Conservation (phyloP, 1,140 invertebrate species). For the Goniozus legneri region DNA sequence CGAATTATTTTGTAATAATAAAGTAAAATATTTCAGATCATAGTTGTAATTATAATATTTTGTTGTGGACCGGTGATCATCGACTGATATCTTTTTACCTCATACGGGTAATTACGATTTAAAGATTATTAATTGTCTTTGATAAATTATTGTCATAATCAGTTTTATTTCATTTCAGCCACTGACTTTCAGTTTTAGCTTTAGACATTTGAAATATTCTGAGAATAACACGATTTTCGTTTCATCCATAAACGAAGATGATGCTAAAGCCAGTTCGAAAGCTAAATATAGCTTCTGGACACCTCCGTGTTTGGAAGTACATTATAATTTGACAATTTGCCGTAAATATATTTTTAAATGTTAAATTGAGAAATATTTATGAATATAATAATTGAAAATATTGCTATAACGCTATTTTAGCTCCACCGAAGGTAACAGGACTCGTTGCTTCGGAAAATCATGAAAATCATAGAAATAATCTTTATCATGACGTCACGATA, state of each 20-base stretch:
- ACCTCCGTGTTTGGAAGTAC: slow-evolving; percentile 39
- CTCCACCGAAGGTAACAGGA: slow-evolving; percentile 33
- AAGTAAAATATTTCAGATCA: slow-evolving; percentile 31
- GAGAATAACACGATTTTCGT: slow-evolving; percentile 32
- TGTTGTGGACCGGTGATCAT: slow-evolving; percentile 22
- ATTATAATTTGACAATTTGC: slow-evolving; percentile 38
- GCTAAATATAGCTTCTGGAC: slow-evolving; percentile 28
- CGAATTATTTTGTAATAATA: neutral
- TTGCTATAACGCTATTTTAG: slow-evolving; percentile 19
- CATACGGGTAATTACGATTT: slow-evolving; percentile 24
- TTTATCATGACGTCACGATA: slow-evolving; percentile 34
- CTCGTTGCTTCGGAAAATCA: slow-evolving; percentile 8
- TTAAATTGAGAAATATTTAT: neutral
- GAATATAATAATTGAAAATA: neutral
- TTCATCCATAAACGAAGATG: slow-evolving; percentile 19
- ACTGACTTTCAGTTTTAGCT: slow-evolving; percentile 18
- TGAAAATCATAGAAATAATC: neutral
- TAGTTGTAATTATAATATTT: slow-evolving; percentile 39
- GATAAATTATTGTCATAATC: neutral
- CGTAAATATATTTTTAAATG: slow-evolving; percentile 18
- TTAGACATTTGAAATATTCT: slow-evolving; percentile 24
- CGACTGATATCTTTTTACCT: slow-evolving; percentile 17
- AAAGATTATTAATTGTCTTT: slow-evolving; percentile 2
- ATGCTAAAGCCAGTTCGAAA: slow-evolving; percentile 17
- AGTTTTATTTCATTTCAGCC: slow-evolving; percentile 10